These are phyloP conservation scores for Drepana falcataria DNA, from an alignment of 2,888 invertebrate species.

Conservation along the genomic window DNA sequence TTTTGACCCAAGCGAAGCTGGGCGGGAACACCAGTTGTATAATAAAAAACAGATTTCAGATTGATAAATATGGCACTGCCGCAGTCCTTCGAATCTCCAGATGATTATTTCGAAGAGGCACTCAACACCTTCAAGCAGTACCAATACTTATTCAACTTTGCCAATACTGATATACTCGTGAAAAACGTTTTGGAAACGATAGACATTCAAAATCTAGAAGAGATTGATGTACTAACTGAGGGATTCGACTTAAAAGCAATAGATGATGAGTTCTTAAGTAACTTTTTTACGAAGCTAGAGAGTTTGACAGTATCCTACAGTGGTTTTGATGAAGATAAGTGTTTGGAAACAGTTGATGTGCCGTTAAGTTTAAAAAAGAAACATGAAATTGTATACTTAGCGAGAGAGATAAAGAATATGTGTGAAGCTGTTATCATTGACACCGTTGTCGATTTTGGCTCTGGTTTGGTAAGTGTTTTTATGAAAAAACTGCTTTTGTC, in stretches of 20 bases:
- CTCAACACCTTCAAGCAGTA: slow-evolving; percentile 78
- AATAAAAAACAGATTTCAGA: no score
- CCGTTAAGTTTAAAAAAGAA: slow-evolving; percentile 81
- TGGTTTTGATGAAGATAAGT: slow-evolving; percentile 23
- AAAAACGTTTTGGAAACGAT: slow-evolving; percentile 75
- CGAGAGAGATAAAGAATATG: slow-evolving; percentile 71
- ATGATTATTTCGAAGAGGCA: slow-evolving; percentile 77
- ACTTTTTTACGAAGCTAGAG: slow-evolving; percentile 36
- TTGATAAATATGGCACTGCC: slow-evolving; percentile 47
- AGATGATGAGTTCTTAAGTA: slow-evolving; percentile 29
- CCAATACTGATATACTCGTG: slow-evolving; percentile 82
- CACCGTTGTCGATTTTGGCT: slow-evolving; percentile 84
- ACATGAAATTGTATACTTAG: slow-evolving; percentile 83
- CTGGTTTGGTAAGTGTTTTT: slow-evolving; percentile 81
- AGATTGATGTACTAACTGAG: slow-evolving; percentile 28
- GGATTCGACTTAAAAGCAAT: slow-evolving; percentile 23
- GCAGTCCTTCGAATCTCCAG: slow-evolving; percentile 26
- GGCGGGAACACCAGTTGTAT: no score
- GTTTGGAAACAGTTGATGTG: slow-evolving; percentile 31
- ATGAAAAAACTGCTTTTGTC: no score
- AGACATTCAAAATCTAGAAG: slow-evolving; percentile 47
- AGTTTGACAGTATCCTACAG: slow-evolving; percentile 29
- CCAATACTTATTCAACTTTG: slow-evolving; percentile 81
- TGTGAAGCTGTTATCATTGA: slow-evolving; percentile 67
- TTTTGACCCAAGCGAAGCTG: no score